Base-by-base conservation (phyloP, 2,797 vertebrate genomes). In the Taenioides sp. region DNA sequence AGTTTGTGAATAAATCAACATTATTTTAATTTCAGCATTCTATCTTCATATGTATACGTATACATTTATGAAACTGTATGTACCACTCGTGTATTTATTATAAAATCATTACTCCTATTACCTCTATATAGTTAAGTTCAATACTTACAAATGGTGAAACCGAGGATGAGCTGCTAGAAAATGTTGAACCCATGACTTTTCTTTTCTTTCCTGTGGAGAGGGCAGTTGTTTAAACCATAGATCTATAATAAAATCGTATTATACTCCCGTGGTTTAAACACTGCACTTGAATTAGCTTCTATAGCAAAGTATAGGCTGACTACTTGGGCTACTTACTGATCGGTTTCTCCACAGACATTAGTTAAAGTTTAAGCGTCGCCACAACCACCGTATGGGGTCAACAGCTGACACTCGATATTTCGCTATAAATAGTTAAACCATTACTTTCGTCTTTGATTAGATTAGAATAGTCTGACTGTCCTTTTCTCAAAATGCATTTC, bases 121-220 rank as follows among this genome's bases (percentile, higher is more conserved):
- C 11, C 11, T 43, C 40, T 43, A 0, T 3, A 14, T 14, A 43
- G 40, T 43, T 43, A 47, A 14, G 14, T 47, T n/a, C 2, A 0
- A 18, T 20, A 80, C 86, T 85, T 65, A 85, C 86, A 5, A 37
- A 37, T 9, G 28, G n/a, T 11, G 66, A 34, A 7, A 37, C 34
- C 34, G 7, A 2, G 34, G 34, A 37, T 37, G 59, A 17, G 12
- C 55, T 17, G 81, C 81, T 87, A 0, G 55, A 40, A 34, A 60
- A n/a, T 1, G 57, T 5, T 34, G 71, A 6, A 49, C 83, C 89
- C 88, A 87, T 89, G 0, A 40, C 14, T 68, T 64, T 86, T 72
- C 77, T 86, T 65, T 73, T 85, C 78, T 81, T 82, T 18, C 69
- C 74, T n/a, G 59, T 62, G 63, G 14, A 14, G 47, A 75, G 65